Percentiles rank a stretch among this genome's conserved stretches.
Evolutionary conservation across 2,888 invertebrate genomes (phyloP).

Genomic region (Polietes domitor): DNA sequence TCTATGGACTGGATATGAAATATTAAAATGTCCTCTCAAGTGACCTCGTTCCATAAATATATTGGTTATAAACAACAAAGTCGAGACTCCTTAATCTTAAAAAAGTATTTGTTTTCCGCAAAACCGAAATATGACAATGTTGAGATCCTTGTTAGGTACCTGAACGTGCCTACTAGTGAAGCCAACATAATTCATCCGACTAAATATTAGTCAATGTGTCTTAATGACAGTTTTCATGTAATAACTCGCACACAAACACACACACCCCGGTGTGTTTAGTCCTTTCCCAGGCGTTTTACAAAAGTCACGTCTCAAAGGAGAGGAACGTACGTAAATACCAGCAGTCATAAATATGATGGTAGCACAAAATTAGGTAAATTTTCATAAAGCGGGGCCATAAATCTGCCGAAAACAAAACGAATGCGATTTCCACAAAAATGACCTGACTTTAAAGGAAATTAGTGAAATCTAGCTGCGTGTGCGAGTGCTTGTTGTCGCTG

Average conservation of each 20-base stretch:
- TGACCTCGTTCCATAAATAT: too few relatives aligned
- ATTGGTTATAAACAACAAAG: too few relatives aligned
- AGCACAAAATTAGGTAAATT: constrained; percentile 55
- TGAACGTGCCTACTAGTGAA: background rate
- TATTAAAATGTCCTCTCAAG: too few relatives aligned
- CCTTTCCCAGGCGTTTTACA: background rate
- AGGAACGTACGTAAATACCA: background rate
- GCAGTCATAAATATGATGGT: constrained; percentile 41
- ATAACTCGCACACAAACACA: constrained; percentile 25
- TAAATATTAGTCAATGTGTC: constrained; percentile 2
- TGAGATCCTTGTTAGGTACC: too few relatives aligned
- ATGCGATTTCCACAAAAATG: background rate
- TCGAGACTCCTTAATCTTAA: too few relatives aligned
- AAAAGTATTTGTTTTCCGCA: too few relatives aligned
- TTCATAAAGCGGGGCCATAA: constrained; percentile 17
- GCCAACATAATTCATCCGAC: background rate
- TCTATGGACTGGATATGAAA: too few relatives aligned
- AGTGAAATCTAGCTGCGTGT: background rate
- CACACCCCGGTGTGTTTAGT: constrained; percentile 20
- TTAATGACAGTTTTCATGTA: constrained; percentile 42
- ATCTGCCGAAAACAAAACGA: background rate
- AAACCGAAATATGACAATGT: too few relatives aligned
- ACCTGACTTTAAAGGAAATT: constrained; percentile 34
- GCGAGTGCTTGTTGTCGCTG: background rate
- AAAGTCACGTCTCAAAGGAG: constrained; percentile 49